Base-by-base conservation (phyloP, 2,113 vertebrate species). In the Pachypanchax playfairii region DNA sequence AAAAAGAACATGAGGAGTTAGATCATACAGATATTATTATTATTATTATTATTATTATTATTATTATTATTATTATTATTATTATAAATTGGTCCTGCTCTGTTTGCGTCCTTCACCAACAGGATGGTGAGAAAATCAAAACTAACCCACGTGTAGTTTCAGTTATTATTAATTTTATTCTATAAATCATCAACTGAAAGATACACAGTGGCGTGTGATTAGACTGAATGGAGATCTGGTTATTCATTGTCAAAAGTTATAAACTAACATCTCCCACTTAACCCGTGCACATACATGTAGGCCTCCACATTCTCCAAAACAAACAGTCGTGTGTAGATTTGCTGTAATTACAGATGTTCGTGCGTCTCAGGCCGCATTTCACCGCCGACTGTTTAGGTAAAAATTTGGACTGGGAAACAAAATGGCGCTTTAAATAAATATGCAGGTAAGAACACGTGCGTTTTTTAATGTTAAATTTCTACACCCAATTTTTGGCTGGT, bases 171-270 rank as follows among this genome's bases (percentile, higher is more conserved):
- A 96, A 96, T 95, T 98, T 96, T 94, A 94, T 95, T 93, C 94
- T 96, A 97, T 96, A 96, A 97, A 97, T 96, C 93, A 97, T 97
- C 96, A 94, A 97, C 95, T 93, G 93, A 93, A 95, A 95, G 94
- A 94, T 93, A 96, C 94, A 96, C 94, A 94, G 91, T 92, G 89
- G 89, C 87, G 89, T 90, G 92, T 87, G 94, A 93, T 92, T 93
- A 91, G 93, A 91, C 87, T 92, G 91, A 95, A 94, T 89, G 90
- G 92, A 87, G 90, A 93, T 90, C 93, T 92, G 91, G 94, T 94
- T 96, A 95, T 93, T 96, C 93, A 95, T 94, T 95, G 94, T 92
- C 87, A 89, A 93, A 90, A 92, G 93, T 89, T 93, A 94, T 96
- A 94, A 96, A 94, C 80, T 82, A 84, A 80, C 58, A 90, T 88